Conservation (phyloP, 2,888 invertebrate genomes). For the Unio delphinus region DNA sequence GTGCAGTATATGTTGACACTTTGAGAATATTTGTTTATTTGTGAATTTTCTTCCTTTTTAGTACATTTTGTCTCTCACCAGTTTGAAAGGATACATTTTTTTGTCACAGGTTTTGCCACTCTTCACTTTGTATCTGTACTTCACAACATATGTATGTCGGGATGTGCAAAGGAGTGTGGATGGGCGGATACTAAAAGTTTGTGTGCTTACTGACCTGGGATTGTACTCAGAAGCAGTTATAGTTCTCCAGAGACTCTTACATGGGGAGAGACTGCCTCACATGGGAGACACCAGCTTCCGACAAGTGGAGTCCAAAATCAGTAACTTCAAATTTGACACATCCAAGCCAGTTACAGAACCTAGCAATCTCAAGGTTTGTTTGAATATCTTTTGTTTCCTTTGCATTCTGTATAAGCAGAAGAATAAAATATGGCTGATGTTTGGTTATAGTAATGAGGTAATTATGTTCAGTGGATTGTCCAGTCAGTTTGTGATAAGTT, state of each 20-base stretch:
- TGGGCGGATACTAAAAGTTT: constrained; percentile 65
- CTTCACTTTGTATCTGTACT: constrained; percentile 67
- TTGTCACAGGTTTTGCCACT: constrained; percentile 66
- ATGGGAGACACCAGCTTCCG: constrained; percentile 64
- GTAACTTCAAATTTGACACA: constrained; percentile 54
- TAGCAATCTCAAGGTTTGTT: constrained; percentile 63
- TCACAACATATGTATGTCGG: constrained; percentile 67
- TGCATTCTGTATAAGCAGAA: neutral
- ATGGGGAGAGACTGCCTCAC: constrained; percentile 67
- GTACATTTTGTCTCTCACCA: no score
- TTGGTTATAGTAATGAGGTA: neutral
- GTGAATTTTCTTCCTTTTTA: no score
- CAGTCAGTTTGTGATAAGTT: no score
- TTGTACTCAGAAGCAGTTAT: constrained; percentile 65
- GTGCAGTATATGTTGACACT: no score
- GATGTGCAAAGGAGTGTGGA: constrained; percentile 69
- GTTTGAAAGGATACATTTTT: constrained; percentile 1
- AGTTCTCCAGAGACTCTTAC: constrained; percentile 60
- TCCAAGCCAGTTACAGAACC: constrained; percentile 60
- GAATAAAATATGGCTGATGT: no score
- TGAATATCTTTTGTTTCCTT: neutral
- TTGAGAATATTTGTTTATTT: no score
- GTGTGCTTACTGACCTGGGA: constrained; percentile 65
- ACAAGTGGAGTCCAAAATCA: constrained; percentile 60
- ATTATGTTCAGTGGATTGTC: no score